Evolutionary conservation across 1,140 invertebrate species (phyloP).

Genomic region (Drosophila sechellia): DNA sequence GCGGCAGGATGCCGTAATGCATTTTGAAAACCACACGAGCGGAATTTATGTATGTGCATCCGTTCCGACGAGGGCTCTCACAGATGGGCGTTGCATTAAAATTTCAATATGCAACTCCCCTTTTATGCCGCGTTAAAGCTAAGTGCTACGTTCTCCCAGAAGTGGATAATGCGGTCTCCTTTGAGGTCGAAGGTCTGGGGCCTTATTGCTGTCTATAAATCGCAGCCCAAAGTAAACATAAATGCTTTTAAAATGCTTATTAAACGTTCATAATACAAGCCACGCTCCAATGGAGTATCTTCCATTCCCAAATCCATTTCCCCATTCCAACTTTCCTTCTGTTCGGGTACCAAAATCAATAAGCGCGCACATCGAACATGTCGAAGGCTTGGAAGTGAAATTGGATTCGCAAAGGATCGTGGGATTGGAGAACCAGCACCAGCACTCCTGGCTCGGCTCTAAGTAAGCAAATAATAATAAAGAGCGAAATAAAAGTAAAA

Average conservation of each 20-base stretch:
- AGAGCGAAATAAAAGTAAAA: slow-evolving; percentile 50
- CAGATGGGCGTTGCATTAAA: slow-evolving; percentile 47
- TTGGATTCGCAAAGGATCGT: slow-evolving; percentile 60
- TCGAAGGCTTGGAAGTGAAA: slow-evolving; percentile 71
- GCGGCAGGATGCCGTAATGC: slow-evolving; percentile 56
- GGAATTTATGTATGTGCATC: slow-evolving; percentile 74
- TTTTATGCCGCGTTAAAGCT: slow-evolving; percentile 47
- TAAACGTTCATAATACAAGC: slow-evolving; percentile 22
- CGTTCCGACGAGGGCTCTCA: slow-evolving; percentile 17
- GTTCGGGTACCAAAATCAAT: slow-evolving; percentile 58
- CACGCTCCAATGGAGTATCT: slow-evolving; percentile 7
- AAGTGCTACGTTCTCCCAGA: slow-evolving; percentile 25
- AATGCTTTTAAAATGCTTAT: slow-evolving; percentile 40
- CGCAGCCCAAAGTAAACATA: slow-evolving; percentile 4
- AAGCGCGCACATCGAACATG: slow-evolving; percentile 46
- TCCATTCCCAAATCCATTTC: background rate
- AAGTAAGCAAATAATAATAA: slow-evolving; percentile 69
- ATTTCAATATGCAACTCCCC: slow-evolving; percentile 42
- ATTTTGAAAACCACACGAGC: slow-evolving; percentile 79
- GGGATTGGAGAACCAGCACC: slow-evolving; percentile 19
- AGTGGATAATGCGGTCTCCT: slow-evolving; percentile 5
- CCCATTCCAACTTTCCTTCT: background rate
- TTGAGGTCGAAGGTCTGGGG: background rate
- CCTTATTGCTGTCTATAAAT: slow-evolving; percentile 7
- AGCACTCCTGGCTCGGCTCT: slow-evolving; percentile 9